Evolutionary conservation across 2,888 invertebrate genomes (phyloP).

Genomic region (Cerastis rubricosa): DNA sequence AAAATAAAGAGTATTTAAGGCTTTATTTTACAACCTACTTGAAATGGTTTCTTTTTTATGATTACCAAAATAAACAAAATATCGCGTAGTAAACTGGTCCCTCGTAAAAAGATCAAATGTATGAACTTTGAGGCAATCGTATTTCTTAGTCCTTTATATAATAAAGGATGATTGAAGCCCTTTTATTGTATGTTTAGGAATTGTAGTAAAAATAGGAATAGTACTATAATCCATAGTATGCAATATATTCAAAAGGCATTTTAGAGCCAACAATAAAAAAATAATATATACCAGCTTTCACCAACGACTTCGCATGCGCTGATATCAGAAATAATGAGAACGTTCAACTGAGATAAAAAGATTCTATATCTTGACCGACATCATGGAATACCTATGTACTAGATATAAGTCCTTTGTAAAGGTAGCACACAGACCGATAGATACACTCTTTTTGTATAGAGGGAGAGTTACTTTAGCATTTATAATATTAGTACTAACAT

Average conservation of each 20-base stretch:
- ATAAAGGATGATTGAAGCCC: slow-evolving; percentile 5
- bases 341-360: neutral
- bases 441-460: neutral
- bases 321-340: neutral
- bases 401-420: neutral
- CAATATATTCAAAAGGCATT: neutral
- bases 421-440: neutral
- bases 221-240: neutral
- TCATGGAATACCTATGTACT: neutral
- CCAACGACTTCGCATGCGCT: neutral
- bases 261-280: neutral
- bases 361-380: neutral
- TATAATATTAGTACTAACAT: neutral
- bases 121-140: neutral
- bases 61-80: slow-evolving; percentile 28
- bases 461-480: neutral
- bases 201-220: no score
- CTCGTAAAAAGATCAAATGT: slow-evolving; percentile 14
- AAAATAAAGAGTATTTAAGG: slow-evolving; percentile 11
- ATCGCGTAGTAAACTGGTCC: slow-evolving; percentile 12
- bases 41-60: slow-evolving; percentile 5
- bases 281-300: neutral
- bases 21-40: neutral
- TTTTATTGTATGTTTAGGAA: neutral
- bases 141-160: neutral